These are phyloP conservation scores for Pristis pectinata DNA, from an alignment of 2,797 vertebrate genomes.

Conservation along the genomic window DNA sequence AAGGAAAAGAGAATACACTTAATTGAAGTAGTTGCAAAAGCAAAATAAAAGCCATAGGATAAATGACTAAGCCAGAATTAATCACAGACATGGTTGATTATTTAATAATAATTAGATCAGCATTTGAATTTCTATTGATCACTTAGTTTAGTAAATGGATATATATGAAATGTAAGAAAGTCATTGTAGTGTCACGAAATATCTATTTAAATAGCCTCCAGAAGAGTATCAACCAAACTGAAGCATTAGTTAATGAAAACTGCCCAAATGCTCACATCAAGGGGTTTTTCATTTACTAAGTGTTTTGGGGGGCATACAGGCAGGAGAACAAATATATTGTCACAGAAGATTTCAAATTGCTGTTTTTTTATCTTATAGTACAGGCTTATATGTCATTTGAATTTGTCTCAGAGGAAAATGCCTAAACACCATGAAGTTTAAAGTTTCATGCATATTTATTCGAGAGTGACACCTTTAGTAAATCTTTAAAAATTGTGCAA, in stretches of 20 bases:
- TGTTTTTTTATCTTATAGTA: not conserved
- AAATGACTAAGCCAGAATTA: not conserved
- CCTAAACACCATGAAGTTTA: not conserved
- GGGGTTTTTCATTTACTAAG: not conserved
- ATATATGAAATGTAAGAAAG: not conserved
- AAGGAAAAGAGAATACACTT: not conserved
- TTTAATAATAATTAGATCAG: no score
- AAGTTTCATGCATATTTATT: slow-evolving; percentile 19
- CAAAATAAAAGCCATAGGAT: not conserved
- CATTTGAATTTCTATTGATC: not conserved
- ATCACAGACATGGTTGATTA: not conserved
- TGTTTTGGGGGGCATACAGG: not conserved
- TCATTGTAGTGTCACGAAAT: not conserved
- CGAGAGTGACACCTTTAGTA: not conserved
- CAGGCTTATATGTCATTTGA: slow-evolving; percentile 14
- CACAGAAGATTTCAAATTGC: not conserved
- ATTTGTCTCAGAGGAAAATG: slow-evolving; percentile 1
- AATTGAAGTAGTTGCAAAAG: not conserved
- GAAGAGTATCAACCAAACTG: not conserved
- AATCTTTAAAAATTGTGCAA: not conserved
- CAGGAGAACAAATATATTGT: slow-evolving; percentile 9
- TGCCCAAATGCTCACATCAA: not conserved
- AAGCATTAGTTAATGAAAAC: not conserved
- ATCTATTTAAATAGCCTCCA: not conserved
- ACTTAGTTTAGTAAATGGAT: not conserved